Evolutionary conservation across 1,140 invertebrate genomes (phyloP).

Genomic region (Fopius arisanus): DNA sequence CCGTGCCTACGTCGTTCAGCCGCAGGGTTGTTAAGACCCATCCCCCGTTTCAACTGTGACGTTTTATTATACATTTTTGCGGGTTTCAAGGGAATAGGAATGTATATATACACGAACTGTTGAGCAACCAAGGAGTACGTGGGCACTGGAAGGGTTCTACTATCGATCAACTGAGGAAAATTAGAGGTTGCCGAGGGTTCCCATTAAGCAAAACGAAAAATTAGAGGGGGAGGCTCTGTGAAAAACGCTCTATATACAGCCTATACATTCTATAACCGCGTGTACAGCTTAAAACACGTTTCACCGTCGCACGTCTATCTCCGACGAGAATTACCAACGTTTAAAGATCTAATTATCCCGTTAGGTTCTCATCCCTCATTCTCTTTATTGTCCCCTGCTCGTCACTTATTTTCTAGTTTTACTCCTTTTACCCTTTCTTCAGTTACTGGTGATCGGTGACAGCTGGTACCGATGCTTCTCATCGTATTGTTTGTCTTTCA

Average conservation of each 20-base stretch:
- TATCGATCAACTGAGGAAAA: slow-evolving; percentile 25
- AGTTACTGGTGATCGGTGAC: slow-evolving; percentile 36
- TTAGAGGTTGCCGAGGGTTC: slow-evolving; percentile 28
- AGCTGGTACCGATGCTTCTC: slow-evolving; percentile 41
- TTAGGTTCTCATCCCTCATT: not conserved
- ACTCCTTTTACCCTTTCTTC: not conserved
- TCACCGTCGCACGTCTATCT: no score
- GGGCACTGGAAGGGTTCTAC: not conserved
- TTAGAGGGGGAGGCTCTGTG: not conserved
- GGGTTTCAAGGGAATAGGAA: not conserved
- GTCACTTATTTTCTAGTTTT: not conserved
- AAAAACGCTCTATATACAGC: not conserved
- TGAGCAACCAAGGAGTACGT: not conserved
- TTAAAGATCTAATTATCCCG: slow-evolving; percentile 22
- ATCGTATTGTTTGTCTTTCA: slow-evolving; percentile 36
- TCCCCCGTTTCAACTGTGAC: not conserved
- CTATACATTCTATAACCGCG: not conserved
- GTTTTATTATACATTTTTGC: slow-evolving; percentile 30
- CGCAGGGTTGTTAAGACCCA: slow-evolving; percentile 26
- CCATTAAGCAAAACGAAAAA: slow-evolving; percentile 27
- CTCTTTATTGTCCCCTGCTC: not conserved
- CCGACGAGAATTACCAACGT: not conserved
- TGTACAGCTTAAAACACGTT: not conserved
- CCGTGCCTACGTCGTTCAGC: slow-evolving; percentile 28
- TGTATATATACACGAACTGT: slow-evolving; percentile 21